A percentile compares a stretch with the other conserved stretches of the same genome.
Evolutionary conservation across 2,113 vertebrate genomes (phyloP).

Genomic region (Charina bottae): DNA sequence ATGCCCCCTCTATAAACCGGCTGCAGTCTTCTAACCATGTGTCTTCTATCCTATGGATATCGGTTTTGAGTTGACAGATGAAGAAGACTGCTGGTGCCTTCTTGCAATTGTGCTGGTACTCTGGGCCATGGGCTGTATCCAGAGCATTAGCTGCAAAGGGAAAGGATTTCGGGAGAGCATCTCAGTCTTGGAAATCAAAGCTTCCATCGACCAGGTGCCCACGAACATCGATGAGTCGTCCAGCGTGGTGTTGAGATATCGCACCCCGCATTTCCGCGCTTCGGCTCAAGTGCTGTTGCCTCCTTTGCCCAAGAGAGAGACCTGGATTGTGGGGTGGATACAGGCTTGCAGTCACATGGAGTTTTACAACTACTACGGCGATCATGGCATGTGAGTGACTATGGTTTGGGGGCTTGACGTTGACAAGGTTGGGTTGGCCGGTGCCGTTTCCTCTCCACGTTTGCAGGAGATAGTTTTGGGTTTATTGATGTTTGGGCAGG

Average conservation of each 20-base stretch:
- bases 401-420: accelerated
- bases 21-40: conserved; percentile 33
- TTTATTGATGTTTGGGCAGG: background rate
- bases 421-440: background rate
- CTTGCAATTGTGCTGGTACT: conserved; percentile 79
- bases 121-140: conserved; percentile 97
- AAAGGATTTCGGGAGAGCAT: conserved; percentile 95
- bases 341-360: conserved; percentile 99
- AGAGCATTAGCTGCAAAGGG: conserved; percentile 95
- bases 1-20: background rate
- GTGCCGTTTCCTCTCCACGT: background rate
- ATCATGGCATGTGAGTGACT: conserved; percentile 93
- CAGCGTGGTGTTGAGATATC: conserved; percentile 93
- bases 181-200: conserved; percentile 89
- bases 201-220: conserved; percentile 92
- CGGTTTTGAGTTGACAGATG: conserved; percentile 54
- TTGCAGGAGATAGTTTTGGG: background rate
- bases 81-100: conserved; percentile 80
- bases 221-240: conserved; percentile 98
- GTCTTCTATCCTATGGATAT: conserved; percentile 77
- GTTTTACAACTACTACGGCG: conserved; percentile 96
- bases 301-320: conserved; percentile 89
- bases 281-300: conserved; percentile 92
- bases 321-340: conserved; percentile 97
- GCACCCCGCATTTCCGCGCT: conserved; percentile 95